phyloP scores from a whole-genome alignment of 2,113 vertebrate species.

The Anthoscopus minutus region DNA sequence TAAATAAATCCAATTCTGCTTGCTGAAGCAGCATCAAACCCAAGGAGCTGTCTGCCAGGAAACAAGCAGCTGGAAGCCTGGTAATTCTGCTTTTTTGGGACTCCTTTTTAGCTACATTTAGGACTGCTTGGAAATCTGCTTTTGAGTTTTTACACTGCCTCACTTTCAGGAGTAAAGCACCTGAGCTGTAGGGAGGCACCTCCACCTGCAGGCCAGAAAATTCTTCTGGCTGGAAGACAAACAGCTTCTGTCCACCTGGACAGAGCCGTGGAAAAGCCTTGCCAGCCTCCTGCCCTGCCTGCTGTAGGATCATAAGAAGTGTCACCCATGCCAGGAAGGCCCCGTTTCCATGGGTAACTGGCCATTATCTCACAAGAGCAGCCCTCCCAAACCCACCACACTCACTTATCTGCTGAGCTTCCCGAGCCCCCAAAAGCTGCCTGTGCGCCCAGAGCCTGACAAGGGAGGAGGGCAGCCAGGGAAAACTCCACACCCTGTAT shows the following conservation, averaged over 20 bases:
- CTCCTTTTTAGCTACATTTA: background rate
- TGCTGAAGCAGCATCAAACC: background rate
- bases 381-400: background rate
- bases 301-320: background rate
- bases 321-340: background rate
- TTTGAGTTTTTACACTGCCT: background rate
- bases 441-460: background rate
- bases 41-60: background rate
- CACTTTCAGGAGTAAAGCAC: background rate
- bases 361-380: background rate
- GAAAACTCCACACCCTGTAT: fast-evolving
- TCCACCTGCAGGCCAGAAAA: background rate
- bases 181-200: fast-evolving
- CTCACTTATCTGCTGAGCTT: background rate
- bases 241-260: background rate
- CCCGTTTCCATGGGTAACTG: background rate
- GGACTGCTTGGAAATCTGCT: background rate
- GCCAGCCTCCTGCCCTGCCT: background rate
- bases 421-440: fast-evolving
- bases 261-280: fast-evolving
- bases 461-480: fast-evolving
- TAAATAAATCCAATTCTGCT: background rate
- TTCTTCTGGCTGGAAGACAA: background rate
- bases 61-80: background rate
- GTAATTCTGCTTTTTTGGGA: background rate